phyloP scores from a whole-genome alignment of 2,888 invertebrate species.

The Aplocera efformata region DNA sequence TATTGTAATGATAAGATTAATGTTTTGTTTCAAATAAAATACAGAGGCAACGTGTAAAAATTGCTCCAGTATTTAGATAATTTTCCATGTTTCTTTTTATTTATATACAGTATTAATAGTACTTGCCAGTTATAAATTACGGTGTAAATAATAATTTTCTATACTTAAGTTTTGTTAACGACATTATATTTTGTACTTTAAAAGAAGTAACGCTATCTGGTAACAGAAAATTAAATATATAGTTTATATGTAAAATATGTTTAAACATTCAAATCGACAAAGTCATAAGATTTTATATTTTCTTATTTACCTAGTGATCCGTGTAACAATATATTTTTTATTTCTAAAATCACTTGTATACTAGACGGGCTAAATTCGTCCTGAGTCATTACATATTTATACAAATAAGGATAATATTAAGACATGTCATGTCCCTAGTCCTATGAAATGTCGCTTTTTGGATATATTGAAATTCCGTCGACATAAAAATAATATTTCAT shows the following conservation, averaged over 20 bases:
- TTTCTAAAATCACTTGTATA: slow-evolving; percentile 31
- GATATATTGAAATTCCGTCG: slow-evolving; percentile 38
- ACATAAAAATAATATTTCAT: slow-evolving; percentile 20
- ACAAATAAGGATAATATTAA: slow-evolving; percentile 29
- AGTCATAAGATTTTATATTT: slow-evolving; percentile 48
- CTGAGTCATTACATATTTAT: slow-evolving; percentile 36
- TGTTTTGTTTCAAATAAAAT: slow-evolving; percentile 9
- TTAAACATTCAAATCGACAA: slow-evolving; percentile 34
- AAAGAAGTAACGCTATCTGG: slow-evolving; percentile 17
- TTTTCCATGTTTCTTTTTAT: slow-evolving; percentile 56
- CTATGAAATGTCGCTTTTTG: slow-evolving; percentile 38
- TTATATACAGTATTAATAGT: slow-evolving; percentile 75
- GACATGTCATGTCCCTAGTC: slow-evolving; percentile 47
- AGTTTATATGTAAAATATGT: slow-evolving; percentile 15
- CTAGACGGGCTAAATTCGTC: slow-evolving; percentile 46
- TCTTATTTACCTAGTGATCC: slow-evolving; percentile 39
- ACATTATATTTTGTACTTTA: slow-evolving; percentile 44
- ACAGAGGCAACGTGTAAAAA: slow-evolving; percentile 10
- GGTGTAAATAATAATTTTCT: slow-evolving; percentile 55
- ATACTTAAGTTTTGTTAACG: slow-evolving; percentile 24
- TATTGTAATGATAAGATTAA: slow-evolving; percentile 8
- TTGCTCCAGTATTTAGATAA: slow-evolving; percentile 15
- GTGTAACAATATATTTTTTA: slow-evolving; percentile 25
- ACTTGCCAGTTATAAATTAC: slow-evolving; percentile 69
- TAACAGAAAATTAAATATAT: slow-evolving; percentile 6